Evolutionary conservation across 2,888 invertebrate species (phyloP).

Genomic region (Scaptomyza reducta): DNA sequence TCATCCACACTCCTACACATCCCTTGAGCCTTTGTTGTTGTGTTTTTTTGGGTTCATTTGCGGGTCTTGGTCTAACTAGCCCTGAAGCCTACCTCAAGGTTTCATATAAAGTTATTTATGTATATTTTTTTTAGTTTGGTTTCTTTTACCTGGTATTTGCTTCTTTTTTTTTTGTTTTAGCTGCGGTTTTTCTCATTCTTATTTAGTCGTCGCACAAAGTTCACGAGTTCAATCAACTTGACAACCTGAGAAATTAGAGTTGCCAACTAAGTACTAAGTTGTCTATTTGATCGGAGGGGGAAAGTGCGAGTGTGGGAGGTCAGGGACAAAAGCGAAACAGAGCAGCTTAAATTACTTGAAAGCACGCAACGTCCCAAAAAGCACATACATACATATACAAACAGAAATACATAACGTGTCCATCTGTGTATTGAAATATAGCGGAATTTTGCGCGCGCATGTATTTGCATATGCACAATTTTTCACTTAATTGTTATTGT

Average conservation of each 20-base stretch:
- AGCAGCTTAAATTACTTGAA: conserved; percentile 36
- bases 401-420: neutral
- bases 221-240: conserved; percentile 68
- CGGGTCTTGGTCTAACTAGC: conserved; percentile 54
- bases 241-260: conserved; percentile 49
- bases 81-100: conserved; percentile 57
- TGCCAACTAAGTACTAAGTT: neutral
- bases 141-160: conserved; percentile 18
- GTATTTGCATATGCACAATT: conserved; percentile 25
- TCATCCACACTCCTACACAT: neutral
- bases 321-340: neutral
- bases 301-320: neutral
- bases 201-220: conserved; percentile 40
- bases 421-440: neutral
- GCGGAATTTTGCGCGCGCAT: neutral
- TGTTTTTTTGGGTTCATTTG: conserved; percentile 34
- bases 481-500: conserved; percentile 32
- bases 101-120: conserved; percentile 38
- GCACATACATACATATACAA: neutral
- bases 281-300: neutral
- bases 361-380: conserved; percentile 7
- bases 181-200: conserved; percentile 26
- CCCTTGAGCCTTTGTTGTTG: conserved; percentile 8
- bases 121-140: conserved; percentile 14
- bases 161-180: conserved; percentile 10